Base-by-base conservation (phyloP, 1,140 invertebrate genomes). In the Drosophila kohkoa region DNA sequence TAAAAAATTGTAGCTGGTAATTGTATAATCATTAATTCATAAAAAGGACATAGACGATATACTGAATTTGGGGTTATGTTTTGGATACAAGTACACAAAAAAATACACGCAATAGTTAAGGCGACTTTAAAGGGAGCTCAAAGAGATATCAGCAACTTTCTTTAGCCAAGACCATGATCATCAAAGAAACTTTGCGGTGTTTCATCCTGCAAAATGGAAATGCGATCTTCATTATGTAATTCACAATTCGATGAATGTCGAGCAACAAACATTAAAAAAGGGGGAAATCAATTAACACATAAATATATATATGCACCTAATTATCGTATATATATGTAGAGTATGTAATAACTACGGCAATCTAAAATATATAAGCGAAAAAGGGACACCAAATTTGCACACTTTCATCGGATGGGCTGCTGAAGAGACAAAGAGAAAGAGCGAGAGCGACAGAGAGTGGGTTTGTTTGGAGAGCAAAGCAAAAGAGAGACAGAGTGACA, bases 101-200 rank as follows among this genome's bases (percentile, higher is more conserved):
- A 32, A 38, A 79, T 78, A 81, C 68, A 82, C 81, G 83, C 70
- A 81, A 70, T 78, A 54, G 65, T 81, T 81, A 90, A 90, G 86
- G 89, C 83, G 81, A 89, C 77, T 88, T 88, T 77, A 49, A 83
- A 79, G 60, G 63, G 48, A 38, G 35, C 2, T 69, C 67, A 30
- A 55, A 72, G 52, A 32, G 68, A 48, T 70, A 11, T 43, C 32
- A 46, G 48, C 77, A 65, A 51, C 60, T 82, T 38, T 98, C 60
- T 82, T 38, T 98, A 99, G 91, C 98, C 98, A 79, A 99, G 95
- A 75, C 98, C 98, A 93, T 99, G 98, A 94, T 99, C 98, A 93
- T 99, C 98, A 93, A 99, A 99, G 94, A 99, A 98, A 91, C 98
- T 98, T 94, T 99, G 98, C 52, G 98, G 98, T 46, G 98, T 99